Conservation (phyloP, 1,140 invertebrate genomes). For the Drosophila varians region DNA sequence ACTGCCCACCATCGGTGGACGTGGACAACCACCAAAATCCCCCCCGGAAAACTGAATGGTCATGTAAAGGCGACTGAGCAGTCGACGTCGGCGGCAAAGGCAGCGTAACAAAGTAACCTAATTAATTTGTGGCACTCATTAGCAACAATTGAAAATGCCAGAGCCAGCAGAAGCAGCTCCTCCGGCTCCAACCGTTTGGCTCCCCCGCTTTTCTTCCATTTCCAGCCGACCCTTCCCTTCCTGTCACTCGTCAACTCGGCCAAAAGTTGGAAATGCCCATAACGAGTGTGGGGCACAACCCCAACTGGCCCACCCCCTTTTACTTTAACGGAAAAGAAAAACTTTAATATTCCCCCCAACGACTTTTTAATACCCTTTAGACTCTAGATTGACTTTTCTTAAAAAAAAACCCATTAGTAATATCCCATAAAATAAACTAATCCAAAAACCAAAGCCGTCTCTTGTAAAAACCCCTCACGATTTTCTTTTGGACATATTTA, state of each 20-base stretch:
- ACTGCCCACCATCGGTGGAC: constrained; percentile 54
- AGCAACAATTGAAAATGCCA: constrained; percentile 80
- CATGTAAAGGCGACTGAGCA: constrained; percentile 23
- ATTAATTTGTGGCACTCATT: constrained; percentile 82
- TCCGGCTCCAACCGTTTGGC: constrained; percentile 6
- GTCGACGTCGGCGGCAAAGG: constrained; percentile 23
- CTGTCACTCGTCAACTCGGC: constrained; percentile 46
- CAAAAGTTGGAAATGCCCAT: constrained; percentile 61
- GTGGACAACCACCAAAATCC: constrained; percentile 2
- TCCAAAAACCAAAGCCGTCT: no score
- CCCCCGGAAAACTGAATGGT: constrained; percentile 30
- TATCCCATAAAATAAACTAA: no score
- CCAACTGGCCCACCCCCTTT: background rate
- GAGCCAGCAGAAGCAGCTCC: constrained; percentile 42
- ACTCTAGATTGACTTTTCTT: background rate
- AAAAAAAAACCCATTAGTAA: background rate
- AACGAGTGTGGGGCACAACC: constrained; percentile 36
- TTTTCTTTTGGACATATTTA: constrained; percentile 23
- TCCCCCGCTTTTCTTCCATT: background rate
- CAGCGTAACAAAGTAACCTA: constrained; percentile 80
- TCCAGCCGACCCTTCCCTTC: background rate
- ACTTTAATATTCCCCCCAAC: background rate
- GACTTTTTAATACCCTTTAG: background rate
- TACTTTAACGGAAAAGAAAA: background rate
- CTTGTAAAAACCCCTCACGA: constrained; percentile 11